These are phyloP conservation scores for Eristalis arbustorum DNA, from an alignment of 2,888 invertebrate genomes.

Conservation along the genomic window DNA sequence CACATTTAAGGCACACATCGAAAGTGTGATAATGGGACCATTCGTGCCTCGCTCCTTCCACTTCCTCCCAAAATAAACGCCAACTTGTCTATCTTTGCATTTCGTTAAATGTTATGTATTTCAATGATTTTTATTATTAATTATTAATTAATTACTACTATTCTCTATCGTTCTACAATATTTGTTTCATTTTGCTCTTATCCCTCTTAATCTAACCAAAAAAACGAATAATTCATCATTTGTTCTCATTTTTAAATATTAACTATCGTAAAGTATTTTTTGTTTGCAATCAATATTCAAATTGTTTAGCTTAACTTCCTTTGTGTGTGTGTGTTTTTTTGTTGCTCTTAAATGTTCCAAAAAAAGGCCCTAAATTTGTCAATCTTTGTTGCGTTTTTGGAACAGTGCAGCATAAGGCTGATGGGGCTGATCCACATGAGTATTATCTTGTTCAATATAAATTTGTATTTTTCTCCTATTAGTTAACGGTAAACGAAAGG, in stretches of 20 bases:
- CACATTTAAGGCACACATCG: too few relatives aligned
- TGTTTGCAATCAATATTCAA: constrained; percentile 56
- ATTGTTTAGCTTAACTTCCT: constrained; percentile 27
- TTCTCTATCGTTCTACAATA: constrained; percentile 54
- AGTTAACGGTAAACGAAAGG: constrained; percentile 11
- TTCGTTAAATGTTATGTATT: constrained; percentile 35
- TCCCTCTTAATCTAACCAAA: constrained; percentile 37
- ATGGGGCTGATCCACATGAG: constrained; percentile 47
- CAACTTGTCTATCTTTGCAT: neutral
- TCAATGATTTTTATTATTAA: constrained; percentile 54
- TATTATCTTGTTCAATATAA: constrained; percentile 71
- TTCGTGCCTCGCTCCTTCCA: too few relatives aligned
- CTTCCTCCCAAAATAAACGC: neutral
- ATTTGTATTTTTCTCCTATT: constrained; percentile 44
- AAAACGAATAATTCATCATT: constrained; percentile 16
- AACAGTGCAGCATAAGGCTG: constrained; percentile 4
- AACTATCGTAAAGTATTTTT: constrained; percentile 43
- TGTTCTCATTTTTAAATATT: constrained; percentile 47
- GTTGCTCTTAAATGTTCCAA: constrained; percentile 56
- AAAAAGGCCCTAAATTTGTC: constrained; percentile 62
- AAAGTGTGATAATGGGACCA: too few relatives aligned
- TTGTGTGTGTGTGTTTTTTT: constrained; percentile 58
- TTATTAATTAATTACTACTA: constrained; percentile 47
- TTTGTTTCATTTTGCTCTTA: constrained; percentile 28
- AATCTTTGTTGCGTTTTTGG: constrained; percentile 64